phyloP scores from a whole-genome alignment of 64 coral and sea anemone genomes.

The Hydrozoanthus tunicans region DNA sequence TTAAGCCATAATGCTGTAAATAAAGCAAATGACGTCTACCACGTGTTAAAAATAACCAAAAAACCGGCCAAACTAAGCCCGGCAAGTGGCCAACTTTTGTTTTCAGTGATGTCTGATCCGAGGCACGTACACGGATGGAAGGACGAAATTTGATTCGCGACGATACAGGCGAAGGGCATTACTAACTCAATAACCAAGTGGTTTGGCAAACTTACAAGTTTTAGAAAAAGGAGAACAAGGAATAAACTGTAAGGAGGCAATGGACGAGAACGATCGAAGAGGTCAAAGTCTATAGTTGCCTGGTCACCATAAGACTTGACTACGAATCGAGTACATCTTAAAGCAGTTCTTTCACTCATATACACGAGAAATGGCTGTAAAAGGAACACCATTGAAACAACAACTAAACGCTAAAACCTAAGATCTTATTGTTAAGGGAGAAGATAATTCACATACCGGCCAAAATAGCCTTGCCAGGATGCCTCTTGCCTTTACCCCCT shows the following conservation, averaged over 20 bases:
- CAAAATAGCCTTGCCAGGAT: conserved; percentile 94
- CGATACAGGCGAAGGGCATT: too few relatives aligned
- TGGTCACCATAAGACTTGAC: conserved; percentile 9
- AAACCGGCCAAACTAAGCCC: too few relatives aligned
- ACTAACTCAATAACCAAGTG: too few relatives aligned
- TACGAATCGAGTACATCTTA: background rate
- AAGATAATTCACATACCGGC: conserved; percentile 64
- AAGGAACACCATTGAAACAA: background rate
- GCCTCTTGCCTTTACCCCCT: conserved; percentile 66
- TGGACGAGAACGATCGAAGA: background rate
- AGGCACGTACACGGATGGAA: too few relatives aligned
- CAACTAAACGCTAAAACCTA: background rate
- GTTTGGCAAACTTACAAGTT: background rate
- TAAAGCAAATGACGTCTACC: too few relatives aligned
- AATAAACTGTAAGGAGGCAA: background rate
- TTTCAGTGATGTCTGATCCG: too few relatives aligned
- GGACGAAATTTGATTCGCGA: too few relatives aligned
- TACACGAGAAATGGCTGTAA: background rate
- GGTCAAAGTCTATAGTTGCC: conserved; percentile 49
- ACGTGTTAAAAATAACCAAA: too few relatives aligned
- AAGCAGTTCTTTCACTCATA: background rate
- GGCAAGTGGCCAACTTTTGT: too few relatives aligned
- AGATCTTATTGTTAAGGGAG: background rate
- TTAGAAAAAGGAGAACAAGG: background rate
- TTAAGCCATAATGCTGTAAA: too few relatives aligned